Conservation (phyloP, 2,113 vertebrate species). For the Istiophorus platypterus region DNA sequence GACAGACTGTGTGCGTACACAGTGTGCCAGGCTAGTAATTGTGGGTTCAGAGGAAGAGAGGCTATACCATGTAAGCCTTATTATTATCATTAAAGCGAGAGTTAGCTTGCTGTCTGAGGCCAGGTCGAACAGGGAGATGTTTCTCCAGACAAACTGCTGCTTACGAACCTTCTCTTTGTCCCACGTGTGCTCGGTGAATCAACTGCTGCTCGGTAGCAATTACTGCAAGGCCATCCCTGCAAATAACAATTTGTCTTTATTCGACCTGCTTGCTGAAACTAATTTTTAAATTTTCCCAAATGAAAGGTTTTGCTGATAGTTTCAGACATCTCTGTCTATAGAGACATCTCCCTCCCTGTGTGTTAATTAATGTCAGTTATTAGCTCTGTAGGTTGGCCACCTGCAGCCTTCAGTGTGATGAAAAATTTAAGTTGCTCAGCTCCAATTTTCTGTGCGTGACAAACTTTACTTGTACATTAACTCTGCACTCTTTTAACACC, state of each 20-base stretch:
- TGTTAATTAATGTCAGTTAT: conserved; percentile 47
- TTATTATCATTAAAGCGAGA: conserved; percentile 86
- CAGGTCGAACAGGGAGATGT: conserved; percentile 67
- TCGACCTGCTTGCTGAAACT: conserved; percentile 43
- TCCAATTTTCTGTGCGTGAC: conserved; percentile 45
- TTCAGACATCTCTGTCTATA: conserved; percentile 9
- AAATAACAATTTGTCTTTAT: conserved; percentile 74
- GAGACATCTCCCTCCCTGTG: neutral
- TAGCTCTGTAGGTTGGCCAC: conserved; percentile 37
- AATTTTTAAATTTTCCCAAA: conserved; percentile 39
- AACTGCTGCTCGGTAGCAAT: conserved; percentile 63
- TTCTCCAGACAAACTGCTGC: conserved; percentile 77
- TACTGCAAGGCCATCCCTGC: conserved; percentile 62
- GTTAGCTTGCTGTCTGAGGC: conserved; percentile 78
- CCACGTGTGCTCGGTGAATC: conserved; percentile 62
- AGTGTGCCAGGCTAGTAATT: conserved; percentile 83
- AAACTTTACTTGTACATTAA: conserved; percentile 48
- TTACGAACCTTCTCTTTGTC: conserved; percentile 67
- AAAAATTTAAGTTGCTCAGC: conserved; percentile 57
- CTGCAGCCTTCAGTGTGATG: conserved; percentile 44
- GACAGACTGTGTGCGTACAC: conserved; percentile 82
- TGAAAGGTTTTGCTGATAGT: conserved; percentile 36
- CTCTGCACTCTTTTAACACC: conserved; percentile 59
- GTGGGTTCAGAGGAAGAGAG: conserved; percentile 79
- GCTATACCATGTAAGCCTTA: conserved; percentile 80